Evolutionary conservation across 2,888 invertebrate genomes (phyloP).

Genomic region (Caenorhabditis sp.): DNA sequence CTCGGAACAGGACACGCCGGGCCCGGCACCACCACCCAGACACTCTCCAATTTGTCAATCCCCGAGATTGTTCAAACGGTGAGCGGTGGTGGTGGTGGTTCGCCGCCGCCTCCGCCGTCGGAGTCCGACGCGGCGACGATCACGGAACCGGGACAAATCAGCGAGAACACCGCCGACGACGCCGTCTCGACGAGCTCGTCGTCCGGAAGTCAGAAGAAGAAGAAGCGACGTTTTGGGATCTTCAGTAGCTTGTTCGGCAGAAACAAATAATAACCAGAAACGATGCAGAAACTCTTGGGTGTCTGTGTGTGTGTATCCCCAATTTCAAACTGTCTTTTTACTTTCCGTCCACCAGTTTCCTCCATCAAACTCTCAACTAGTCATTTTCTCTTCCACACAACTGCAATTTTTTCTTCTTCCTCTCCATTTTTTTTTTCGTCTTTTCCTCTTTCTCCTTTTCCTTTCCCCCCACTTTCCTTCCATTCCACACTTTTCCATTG

Average conservation of each 20-base stretch:
- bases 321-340: constrained; percentile 20
- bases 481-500: constrained; percentile 37
- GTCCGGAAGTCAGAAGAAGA: constrained; percentile 46
- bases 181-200: constrained; percentile 54
- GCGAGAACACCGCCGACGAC: constrained; percentile 21
- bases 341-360: constrained; percentile 15
- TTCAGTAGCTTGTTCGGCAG: constrained; percentile 60
- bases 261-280: constrained; percentile 41
- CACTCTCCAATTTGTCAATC: constrained; percentile 37
- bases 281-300: not conserved
- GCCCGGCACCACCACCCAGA: constrained; percentile 8
- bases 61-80: constrained; percentile 40
- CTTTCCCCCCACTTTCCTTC: constrained; percentile 5
- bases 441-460: constrained; percentile 10
- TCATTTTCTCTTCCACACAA: constrained; percentile 22
- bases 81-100: no score
- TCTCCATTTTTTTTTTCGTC: not conserved
- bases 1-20: constrained; percentile 3
- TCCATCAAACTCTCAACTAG: constrained; percentile 18
- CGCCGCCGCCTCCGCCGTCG: not conserved
- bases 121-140: not conserved
- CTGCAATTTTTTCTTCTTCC: constrained; percentile 24
- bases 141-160: not conserved
- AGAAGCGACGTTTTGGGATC: constrained; percentile 53
- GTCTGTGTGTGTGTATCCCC: not conserved